Percentiles rank a stretch among this genome's conserved stretches.
Evolutionary conservation across 2,888 invertebrate species (phyloP).

Genomic region (Euzophera pinguis): DNA sequence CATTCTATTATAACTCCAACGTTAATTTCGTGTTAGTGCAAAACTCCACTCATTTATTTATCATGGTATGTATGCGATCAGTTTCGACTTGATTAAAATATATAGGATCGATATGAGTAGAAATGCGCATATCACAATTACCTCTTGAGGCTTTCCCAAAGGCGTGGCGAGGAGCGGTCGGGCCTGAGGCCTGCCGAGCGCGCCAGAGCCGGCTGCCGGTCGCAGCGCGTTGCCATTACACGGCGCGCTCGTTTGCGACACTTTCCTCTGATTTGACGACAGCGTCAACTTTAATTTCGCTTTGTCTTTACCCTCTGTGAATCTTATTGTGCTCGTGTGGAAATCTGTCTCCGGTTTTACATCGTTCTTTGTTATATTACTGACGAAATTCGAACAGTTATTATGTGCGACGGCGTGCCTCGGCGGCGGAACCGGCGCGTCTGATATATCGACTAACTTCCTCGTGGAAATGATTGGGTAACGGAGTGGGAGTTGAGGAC

Average conservation of each 20-base stretch:
- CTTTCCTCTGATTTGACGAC: conserved; percentile 56
- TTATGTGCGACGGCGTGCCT: conserved; percentile 44
- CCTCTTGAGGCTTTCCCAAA: conserved; percentile 55
- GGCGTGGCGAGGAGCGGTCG: conserved; percentile 27
- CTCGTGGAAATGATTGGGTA: conserved; percentile 71
- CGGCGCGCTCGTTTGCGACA: conserved; percentile 31
- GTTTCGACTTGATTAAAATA: conserved; percentile 44
- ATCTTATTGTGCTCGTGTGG: conserved; percentile 71
- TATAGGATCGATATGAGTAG: conserved; percentile 61
- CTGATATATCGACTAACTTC: conserved; percentile 65
- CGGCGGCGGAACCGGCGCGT: conserved; percentile 67
- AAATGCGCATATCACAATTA: conserved; percentile 69
- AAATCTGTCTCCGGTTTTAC: conserved; percentile 46
- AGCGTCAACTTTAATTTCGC: conserved; percentile 62
- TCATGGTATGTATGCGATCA: conserved; percentile 41
- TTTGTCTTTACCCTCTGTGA: conserved; percentile 63
- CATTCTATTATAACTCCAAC: conserved; percentile 32
- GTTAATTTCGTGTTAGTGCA: conserved; percentile 50
- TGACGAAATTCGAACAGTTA: conserved; percentile 58
- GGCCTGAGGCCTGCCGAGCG: conserved; percentile 25
- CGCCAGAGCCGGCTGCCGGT: conserved; percentile 32
- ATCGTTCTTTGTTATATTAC: conserved; percentile 64
- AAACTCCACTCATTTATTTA: conserved; percentile 40
- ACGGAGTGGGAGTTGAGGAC: conserved; percentile 62
- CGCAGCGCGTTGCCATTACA: conserved; percentile 41